Evolutionary conservation across 2,888 invertebrate species (phyloP), one percentile per base, ranked within the genome.

Genomic region (Volucella inflata): DNA sequence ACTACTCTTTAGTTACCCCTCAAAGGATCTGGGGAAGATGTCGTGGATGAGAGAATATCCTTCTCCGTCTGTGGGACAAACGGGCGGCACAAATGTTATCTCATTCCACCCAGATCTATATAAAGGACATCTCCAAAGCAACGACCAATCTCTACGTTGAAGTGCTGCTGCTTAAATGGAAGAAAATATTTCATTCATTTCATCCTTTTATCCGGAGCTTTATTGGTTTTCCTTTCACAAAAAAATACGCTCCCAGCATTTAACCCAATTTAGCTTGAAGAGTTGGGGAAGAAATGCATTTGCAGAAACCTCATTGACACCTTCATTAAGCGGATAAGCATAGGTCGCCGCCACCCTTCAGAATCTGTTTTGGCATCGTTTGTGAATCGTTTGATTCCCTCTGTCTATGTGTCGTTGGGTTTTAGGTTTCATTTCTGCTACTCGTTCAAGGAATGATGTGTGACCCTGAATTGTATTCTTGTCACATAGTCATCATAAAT

Each of bases 401-500:
- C 62, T 50, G 55, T 65, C 6, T 30, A 30, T 30, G 6, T 30
- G 6, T 30, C 30, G 4, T 6, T 30, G 30, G 6, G 30, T 30
- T 30, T 30, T 30, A 2, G 30, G 6, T 30, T 30, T 30, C 30
- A 30, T 30, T 30, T 30, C 30, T 30, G 30, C 30, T 6, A 84
- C 71, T 84, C 80, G 59, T 75, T 80, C 62, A 59, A 42, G 78
- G 55, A 83, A 83, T 72, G 82, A 83, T 72, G 62, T 72, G 67
- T 83, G 78, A 84, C 75, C 80, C 84, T 70, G 30, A 46, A 53
- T 51, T 16, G 65, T 78, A 84, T 84, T 84, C 80, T 16, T 50
- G 75, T 84, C 84, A 84, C 84, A 84, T 80, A 75, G 65, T 57
- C 65, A 76, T 80, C 84, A 84, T 84, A 79, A 84, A 79, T 84